Evolutionary conservation across 2,888 invertebrate genomes (phyloP).

Genomic region (Tenthredo livida): DNA sequence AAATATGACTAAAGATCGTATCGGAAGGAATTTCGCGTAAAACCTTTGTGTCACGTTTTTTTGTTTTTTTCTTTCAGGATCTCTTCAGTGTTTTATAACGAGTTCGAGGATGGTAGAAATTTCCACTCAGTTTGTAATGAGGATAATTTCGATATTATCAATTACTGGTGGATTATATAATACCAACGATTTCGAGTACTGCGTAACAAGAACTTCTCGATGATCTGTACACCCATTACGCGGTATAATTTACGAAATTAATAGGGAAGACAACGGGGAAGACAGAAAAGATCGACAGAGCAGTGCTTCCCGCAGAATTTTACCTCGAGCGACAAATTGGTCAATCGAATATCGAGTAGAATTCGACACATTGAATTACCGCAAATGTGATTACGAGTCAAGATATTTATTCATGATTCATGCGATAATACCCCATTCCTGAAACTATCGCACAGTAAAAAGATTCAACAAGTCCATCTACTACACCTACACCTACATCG

Average conservation of each 20-base stretch:
- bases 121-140: constrained; percentile 8
- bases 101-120: background rate
- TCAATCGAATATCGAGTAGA: background rate
- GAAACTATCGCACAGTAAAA: background rate
- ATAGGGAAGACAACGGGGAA: background rate
- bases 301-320: background rate
- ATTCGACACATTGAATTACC: background rate
- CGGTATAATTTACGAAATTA: background rate
- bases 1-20: background rate
- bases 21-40: background rate
- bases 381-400: background rate
- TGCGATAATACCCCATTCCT: background rate
- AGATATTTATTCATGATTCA: background rate
- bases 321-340: background rate
- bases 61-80: background rate
- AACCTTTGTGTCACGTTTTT: background rate
- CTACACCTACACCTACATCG: background rate
- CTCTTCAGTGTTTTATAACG: background rate
- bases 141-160: constrained; percentile 8
- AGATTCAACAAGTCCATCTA: constrained; percentile 24
- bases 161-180: background rate
- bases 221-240: background rate
- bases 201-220: background rate
- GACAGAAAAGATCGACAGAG: background rate
- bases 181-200: background rate